Percentiles rank a stretch among this genome's conserved stretches.
These are phyloP conservation scores for Cephalopterus ornatus DNA, from an alignment of 2,113 vertebrate genomes.

Conservation along the genomic window DNA sequence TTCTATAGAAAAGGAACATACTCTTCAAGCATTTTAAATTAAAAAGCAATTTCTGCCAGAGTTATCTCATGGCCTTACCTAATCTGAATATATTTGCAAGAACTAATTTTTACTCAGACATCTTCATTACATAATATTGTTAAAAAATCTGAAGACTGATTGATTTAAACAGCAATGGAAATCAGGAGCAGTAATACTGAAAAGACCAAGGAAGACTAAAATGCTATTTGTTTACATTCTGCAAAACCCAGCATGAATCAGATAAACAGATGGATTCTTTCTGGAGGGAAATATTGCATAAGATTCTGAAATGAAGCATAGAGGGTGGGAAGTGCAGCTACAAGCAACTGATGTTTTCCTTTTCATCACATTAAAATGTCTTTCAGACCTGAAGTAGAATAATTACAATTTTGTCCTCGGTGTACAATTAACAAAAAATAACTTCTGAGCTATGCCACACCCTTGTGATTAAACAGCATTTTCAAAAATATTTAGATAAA, in stretches of 20 bases:
- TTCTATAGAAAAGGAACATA: slow-evolving; percentile 4
- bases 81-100: neutral
- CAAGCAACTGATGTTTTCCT: slow-evolving; percentile 18
- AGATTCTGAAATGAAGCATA: slow-evolving; percentile 13
- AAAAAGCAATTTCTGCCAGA: slow-evolving; percentile 13
- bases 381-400: neutral
- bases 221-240: slow-evolving; percentile 70
- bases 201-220: slow-evolving; percentile 26
- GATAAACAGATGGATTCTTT: slow-evolving; percentile 24
- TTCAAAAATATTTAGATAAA: slow-evolving; percentile 59
- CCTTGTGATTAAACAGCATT: slow-evolving; percentile 58
- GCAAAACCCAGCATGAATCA: slow-evolving; percentile 24
- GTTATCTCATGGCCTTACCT: slow-evolving; percentile 1
- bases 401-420: neutral
- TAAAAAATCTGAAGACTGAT: slow-evolving; percentile 22
- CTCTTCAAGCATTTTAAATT: slow-evolving; percentile 1
- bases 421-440: slow-evolving; percentile 49
- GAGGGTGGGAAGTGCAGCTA: slow-evolving; percentile 15
- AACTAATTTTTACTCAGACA: slow-evolving; percentile 5
- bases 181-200: slow-evolving; percentile 2
- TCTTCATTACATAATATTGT: slow-evolving; percentile 21
- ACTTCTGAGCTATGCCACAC: slow-evolving; percentile 64
- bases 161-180: slow-evolving; percentile 11
- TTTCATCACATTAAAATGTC: neutral
- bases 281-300: slow-evolving; percentile 21